Evolutionary conservation across 2,888 invertebrate species (phyloP).

Genomic region (Tipula helvola): DNA sequence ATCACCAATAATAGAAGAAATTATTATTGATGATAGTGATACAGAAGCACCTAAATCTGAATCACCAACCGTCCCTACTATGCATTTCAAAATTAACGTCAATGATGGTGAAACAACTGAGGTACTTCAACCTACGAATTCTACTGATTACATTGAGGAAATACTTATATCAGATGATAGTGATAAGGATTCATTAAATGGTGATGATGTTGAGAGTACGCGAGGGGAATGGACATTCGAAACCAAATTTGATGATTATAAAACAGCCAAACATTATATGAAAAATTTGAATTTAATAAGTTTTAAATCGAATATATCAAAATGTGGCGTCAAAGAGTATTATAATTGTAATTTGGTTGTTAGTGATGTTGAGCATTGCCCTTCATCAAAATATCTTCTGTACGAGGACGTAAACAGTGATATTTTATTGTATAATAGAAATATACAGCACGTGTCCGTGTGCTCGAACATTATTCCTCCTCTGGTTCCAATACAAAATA

Average conservation of each 20-base stretch:
- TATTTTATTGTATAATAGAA: neutral
- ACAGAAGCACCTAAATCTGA: neutral
- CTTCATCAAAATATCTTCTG: neutral
- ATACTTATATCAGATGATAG: neutral
- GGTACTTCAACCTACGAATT: no score
- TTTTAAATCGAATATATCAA: neutral
- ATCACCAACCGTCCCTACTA: neutral
- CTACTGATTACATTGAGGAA: neutral
- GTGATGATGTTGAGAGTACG: neutral
- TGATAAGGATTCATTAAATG: neutral
- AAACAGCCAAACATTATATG: neutral
- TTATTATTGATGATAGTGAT: neutral
- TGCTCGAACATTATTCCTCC: neutral
- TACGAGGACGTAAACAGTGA: neutral
- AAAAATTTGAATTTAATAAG: neutral
- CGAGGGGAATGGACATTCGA: neutral
- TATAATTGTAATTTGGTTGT: neutral
- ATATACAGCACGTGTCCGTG: neutral
- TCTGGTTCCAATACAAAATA: neutral
- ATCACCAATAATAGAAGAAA: neutral
- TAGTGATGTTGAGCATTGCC: neutral
- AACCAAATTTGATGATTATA: neutral
- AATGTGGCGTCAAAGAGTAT: neutral
- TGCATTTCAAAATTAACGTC: neutral
- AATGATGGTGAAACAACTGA: neutral